phyloP scores from a whole-genome alignment of 2,797 vertebrate species.

The Tenualosa ilisha region DNA sequence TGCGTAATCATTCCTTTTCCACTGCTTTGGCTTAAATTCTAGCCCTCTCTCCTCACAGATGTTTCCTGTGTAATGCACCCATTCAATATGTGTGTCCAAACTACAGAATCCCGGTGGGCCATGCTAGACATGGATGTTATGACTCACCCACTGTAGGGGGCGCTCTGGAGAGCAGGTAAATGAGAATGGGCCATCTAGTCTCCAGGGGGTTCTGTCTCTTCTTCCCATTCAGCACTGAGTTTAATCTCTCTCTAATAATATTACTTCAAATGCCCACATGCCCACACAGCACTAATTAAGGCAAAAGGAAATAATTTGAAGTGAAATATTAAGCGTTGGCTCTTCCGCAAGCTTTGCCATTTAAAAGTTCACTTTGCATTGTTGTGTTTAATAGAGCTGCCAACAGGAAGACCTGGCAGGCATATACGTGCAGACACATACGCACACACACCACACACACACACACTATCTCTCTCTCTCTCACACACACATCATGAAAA shows the following conservation, averaged over 20 bases:
- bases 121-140: background rate
- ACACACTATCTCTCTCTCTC: background rate
- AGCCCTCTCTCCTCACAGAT: background rate
- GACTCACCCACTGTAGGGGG: background rate
- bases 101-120: background rate
- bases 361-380: slow-evolving; percentile 43
- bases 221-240: slow-evolving; percentile 17
- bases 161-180: background rate
- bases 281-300: slow-evolving; percentile 49
- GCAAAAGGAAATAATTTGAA: slow-evolving; percentile 40
- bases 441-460: slow-evolving; percentile 15
- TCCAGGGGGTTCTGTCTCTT: background rate
- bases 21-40: background rate
- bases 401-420: slow-evolving; percentile 25
- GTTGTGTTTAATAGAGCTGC: slow-evolving; percentile 37
- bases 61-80: background rate
- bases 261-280: slow-evolving; percentile 48
- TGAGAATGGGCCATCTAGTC: background rate
- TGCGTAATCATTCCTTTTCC: background rate
- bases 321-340: slow-evolving; percentile 40
- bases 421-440: background rate
- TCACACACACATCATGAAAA: background rate
- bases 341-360: slow-evolving; percentile 38
- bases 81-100: background rate
- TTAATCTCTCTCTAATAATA: slow-evolving; percentile 23